Conservation (phyloP, 2,797 vertebrate genomes). For the Alosa sapidissima region DNA sequence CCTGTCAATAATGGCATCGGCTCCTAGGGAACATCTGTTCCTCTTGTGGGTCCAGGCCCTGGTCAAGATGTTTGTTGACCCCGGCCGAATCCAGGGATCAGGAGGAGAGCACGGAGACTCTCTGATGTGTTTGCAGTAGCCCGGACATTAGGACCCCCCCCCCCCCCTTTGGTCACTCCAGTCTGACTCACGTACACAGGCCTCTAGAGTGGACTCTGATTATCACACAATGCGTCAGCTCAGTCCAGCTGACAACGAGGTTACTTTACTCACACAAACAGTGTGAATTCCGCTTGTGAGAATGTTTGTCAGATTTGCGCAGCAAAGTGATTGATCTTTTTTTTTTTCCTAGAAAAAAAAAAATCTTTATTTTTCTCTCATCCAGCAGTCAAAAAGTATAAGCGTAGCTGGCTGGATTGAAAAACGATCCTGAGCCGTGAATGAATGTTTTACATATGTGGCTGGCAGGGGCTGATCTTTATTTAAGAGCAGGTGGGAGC, state of each 20-base stretch:
- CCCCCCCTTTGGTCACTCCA: not conserved
- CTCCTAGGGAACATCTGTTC: slow-evolving; percentile 56
- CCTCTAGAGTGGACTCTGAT: not conserved
- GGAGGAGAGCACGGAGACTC: not conserved
- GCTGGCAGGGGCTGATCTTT: not conserved
- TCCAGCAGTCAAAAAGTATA: not conserved
- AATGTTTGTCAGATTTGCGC: not conserved
- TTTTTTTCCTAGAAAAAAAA: not conserved
- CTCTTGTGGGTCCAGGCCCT: slow-evolving; percentile 42
- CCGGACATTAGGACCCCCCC: slow-evolving; percentile 1
- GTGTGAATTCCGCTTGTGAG: not conserved
- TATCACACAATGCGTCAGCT: not conserved
- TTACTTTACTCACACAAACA: not conserved
- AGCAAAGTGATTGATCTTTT: not conserved
- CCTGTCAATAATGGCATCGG: slow-evolving; percentile 41
- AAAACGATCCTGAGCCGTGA: not conserved
- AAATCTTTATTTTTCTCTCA: slow-evolving; percentile 20
- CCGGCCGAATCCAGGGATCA: slow-evolving; percentile 41
- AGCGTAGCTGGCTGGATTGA: not conserved
- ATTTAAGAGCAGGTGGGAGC: slow-evolving; percentile 10
- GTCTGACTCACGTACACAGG: not conserved
- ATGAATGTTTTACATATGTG: not conserved
- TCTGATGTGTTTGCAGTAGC: slow-evolving; percentile 29
- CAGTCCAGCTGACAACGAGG: not conserved
- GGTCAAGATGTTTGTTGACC: slow-evolving; percentile 38